Conservation (phyloP, 2,888 invertebrate genomes). For the Sicus ferrugineus region DNA sequence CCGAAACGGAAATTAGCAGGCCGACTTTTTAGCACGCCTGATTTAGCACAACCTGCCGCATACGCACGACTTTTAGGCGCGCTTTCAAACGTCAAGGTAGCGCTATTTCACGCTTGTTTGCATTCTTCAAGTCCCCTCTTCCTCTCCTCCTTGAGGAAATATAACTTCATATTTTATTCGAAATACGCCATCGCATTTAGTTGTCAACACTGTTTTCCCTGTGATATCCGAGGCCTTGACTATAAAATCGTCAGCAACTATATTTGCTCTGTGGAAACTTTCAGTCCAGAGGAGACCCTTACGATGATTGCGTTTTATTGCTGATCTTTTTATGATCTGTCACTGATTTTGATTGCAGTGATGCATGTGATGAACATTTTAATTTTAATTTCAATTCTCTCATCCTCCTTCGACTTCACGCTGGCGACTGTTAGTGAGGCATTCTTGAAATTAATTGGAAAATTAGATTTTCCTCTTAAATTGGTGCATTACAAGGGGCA, state of each 20-base stretch:
- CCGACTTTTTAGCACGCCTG: slow-evolving; percentile 38
- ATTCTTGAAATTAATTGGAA: slow-evolving; percentile 28
- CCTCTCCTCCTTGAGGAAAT: no score
- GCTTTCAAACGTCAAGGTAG: neutral
- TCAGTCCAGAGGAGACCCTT: no score
- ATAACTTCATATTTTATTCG: neutral
- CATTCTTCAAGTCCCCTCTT: no score
- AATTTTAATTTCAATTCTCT: neutral
- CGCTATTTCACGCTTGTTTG: no score
- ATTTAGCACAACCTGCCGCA: slow-evolving; percentile 26
- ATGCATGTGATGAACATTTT: slow-evolving; percentile 44
- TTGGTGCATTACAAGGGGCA: neutral
- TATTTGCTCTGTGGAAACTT: no score
- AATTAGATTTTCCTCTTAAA: slow-evolving; percentile 17
- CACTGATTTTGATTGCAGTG: slow-evolving; percentile 43
- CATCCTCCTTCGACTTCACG: neutral
- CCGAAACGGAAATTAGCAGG: slow-evolving; percentile 40
- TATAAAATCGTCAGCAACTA: slow-evolving; percentile 11
- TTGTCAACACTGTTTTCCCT: slow-evolving; percentile 14
- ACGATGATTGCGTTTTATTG: neutral
- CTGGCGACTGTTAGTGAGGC: slow-evolving; percentile 11
- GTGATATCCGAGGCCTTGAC: no score
- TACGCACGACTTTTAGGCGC: no score
- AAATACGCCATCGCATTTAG: neutral
- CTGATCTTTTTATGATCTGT: slow-evolving; percentile 40